Percentiles rank a stretch among this genome's conserved stretches.
These are phyloP conservation scores for Dicerorhinus sumatrensis DNA, from an alignment of 2,113 vertebrate species.

Conservation along the genomic window DNA sequence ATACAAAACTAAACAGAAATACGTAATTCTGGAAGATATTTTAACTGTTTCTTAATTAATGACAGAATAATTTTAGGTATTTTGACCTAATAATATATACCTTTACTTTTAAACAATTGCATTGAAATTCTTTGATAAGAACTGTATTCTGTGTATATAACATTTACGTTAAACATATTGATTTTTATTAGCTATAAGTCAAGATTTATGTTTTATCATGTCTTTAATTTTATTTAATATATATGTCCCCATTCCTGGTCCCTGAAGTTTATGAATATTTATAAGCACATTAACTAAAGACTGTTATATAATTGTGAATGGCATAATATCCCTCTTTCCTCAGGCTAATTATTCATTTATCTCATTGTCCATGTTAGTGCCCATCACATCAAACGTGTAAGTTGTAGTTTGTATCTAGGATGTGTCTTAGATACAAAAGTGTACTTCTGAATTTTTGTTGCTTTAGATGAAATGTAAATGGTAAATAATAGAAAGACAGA, in stretches of 20 bases:
- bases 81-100: not conserved
- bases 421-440: not conserved
- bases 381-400: not conserved
- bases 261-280: not conserved
- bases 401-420: not conserved
- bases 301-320: not conserved
- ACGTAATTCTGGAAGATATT: not conserved
- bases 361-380: not conserved
- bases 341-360: not conserved
- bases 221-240: not conserved
- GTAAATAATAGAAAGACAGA: not conserved
- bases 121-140: not conserved
- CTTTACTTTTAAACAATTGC: not conserved
- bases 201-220: not conserved
- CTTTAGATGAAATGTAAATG: not conserved
- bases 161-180: not conserved
- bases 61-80: not conserved
- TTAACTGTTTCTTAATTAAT: not conserved
- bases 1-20: not conserved
- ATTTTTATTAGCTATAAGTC: not conserved
- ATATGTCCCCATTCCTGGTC: not conserved
- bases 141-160: not conserved
- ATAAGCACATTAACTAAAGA: not conserved
- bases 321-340: not conserved
- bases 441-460: not conserved